Evolutionary conservation across 2,113 vertebrate species (phyloP).

Genomic region (Tyrannus savana): DNA sequence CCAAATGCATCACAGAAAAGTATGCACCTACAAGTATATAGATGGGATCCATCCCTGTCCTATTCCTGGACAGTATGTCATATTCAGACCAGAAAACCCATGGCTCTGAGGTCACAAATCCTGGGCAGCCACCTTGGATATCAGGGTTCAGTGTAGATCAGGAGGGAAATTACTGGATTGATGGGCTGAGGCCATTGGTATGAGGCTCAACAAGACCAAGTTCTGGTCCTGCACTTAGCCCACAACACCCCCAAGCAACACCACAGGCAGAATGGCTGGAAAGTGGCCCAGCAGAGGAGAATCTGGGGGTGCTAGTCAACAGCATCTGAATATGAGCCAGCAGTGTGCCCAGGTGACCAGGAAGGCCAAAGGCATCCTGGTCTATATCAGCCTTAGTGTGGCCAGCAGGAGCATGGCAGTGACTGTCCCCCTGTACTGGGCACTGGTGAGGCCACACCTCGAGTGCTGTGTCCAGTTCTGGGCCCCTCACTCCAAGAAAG

Average conservation of each 20-base stretch:
- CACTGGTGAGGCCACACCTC: not conserved
- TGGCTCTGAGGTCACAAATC: not conserved
- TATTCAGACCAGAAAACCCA: not conserved
- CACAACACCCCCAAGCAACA: not conserved
- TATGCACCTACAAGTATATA: no score
- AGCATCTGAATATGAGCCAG: not conserved
- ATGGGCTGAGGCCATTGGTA: not conserved
- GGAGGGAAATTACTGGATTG: not conserved
- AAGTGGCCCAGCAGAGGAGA: not conserved
- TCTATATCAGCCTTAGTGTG: not conserved
- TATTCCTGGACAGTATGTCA: not conserved
- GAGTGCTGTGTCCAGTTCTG: not conserved
- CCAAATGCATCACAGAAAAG: not conserved
- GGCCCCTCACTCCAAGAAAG: not conserved
- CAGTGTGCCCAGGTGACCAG: not conserved
- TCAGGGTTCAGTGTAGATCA: not conserved
- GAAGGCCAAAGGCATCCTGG: not conserved
- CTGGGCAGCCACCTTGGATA: not conserved
- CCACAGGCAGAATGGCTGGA: not conserved
- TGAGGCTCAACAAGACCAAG: not conserved
- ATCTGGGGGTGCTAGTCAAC: fast-evolving
- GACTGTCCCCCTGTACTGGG: not conserved
- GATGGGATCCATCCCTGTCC: no score
- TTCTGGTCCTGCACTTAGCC: not conserved
- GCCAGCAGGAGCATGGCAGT: not conserved